Conservation (phyloP, 1,140 invertebrate species). For the Colletes gigas region DNA sequence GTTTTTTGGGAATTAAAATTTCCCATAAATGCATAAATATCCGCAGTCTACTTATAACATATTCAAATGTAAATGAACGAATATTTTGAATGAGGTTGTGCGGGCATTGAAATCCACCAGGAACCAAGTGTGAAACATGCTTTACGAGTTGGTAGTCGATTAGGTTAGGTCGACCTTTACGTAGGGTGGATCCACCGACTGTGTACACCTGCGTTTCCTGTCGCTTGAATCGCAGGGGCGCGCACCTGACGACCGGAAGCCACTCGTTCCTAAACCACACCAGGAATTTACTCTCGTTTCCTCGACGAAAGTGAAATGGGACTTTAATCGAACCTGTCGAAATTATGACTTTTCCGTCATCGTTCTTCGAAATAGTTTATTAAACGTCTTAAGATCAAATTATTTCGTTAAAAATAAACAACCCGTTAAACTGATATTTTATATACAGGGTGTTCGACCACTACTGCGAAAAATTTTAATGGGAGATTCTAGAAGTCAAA, state of each 20-base stretch:
- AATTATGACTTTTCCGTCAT: too few relatives aligned
- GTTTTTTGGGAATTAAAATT: too few relatives aligned
- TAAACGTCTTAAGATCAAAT: too few relatives aligned
- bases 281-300: neutral
- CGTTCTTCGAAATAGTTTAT: too few relatives aligned
- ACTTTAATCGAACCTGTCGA: neutral
- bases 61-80: neutral
- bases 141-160: constrained; percentile 4
- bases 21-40: too few relatives aligned
- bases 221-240: constrained; percentile 40
- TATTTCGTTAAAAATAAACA: too few relatives aligned
- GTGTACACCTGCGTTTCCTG: constrained; percentile 71
- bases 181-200: constrained; percentile 49
- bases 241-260: constrained; percentile 63
- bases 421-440: too few relatives aligned
- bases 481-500: too few relatives aligned
- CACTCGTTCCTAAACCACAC: constrained; percentile 4
- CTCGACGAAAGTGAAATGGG: constrained; percentile 1
- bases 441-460: too few relatives aligned
- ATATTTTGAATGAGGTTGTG: neutral
- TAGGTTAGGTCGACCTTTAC: constrained; percentile 15
- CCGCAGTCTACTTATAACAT: too few relatives aligned
- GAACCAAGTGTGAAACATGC: neutral
- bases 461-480: too few relatives aligned
- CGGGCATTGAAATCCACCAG: neutral